phyloP scores from a whole-genome alignment of 2,888 invertebrate species.

The Gibbula magus region DNA sequence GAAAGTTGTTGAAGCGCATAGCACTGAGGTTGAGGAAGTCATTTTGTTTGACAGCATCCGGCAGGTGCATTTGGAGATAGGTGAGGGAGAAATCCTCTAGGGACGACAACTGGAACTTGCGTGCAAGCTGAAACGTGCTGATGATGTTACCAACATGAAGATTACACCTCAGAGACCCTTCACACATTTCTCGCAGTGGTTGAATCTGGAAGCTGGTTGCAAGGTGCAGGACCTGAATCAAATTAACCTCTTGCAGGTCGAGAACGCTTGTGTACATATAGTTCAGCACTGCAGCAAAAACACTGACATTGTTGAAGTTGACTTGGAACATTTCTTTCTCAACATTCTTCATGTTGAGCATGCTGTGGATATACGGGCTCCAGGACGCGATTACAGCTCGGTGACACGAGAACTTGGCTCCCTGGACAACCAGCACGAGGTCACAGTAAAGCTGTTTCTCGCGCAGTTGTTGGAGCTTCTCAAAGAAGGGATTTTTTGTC shows the following conservation, averaged over 20 bases:
- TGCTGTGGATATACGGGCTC: conserved; percentile 82
- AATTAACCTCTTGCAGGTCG: conserved; percentile 79
- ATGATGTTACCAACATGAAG: conserved; percentile 81
- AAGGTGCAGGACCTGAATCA: conserved; percentile 80
- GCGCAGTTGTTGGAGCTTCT: conserved; percentile 66
- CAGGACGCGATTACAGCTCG: conserved; percentile 81
- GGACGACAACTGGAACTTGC: conserved; percentile 79
- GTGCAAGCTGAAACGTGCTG: conserved; percentile 80
- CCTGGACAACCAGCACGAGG: conserved; percentile 80
- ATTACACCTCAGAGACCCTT: conserved; percentile 81
- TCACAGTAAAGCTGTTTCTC: conserved; percentile 80
- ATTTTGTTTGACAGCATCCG: conserved; percentile 63
- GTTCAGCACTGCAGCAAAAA: conserved; percentile 79
- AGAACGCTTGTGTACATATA: conserved; percentile 83
- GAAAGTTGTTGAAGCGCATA: conserved; percentile 57
- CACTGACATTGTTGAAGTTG: conserved; percentile 77
- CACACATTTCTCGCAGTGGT: conserved; percentile 80
- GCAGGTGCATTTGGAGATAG: conserved; percentile 76
- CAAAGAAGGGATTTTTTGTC: neutral
- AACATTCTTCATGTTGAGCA: conserved; percentile 75
- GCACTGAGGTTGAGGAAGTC: conserved; percentile 61
- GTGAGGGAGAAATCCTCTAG: conserved; percentile 79
- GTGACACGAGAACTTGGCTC: conserved; percentile 80
- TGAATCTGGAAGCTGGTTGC: conserved; percentile 81
- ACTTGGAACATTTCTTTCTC: conserved; percentile 36